Evolutionary conservation across 2,113 vertebrate species (phyloP).

Genomic region (Platycercus adscitus): DNA sequence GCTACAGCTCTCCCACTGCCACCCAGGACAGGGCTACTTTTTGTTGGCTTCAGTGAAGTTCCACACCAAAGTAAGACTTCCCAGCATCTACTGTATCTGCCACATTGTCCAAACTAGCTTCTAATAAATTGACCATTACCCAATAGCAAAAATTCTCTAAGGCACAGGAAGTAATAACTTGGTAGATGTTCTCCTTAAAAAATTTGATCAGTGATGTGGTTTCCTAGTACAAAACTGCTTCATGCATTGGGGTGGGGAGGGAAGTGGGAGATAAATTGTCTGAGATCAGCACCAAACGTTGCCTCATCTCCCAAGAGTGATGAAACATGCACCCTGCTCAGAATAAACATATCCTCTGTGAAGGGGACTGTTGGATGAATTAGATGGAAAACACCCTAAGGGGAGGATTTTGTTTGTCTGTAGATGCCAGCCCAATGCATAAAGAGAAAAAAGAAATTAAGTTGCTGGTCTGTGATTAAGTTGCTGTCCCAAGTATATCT

Average conservation of each 20-base stretch:
- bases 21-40: neutral
- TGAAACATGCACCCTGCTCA: slow-evolving; percentile 52
- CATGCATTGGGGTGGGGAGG: neutral
- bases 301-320: slow-evolving; percentile 51
- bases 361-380: neutral
- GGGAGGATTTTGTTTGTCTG: neutral
- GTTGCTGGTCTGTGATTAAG: neutral
- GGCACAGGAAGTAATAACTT: neutral
- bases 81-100: neutral
- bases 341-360: slow-evolving; percentile 20
- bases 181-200: neutral
- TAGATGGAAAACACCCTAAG: neutral
- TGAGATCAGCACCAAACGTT: slow-evolving; percentile 63
- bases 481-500: neutral
- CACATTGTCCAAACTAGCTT: neutral
- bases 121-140: neutral
- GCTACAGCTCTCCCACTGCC: neutral
- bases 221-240: slow-evolving; percentile 42
- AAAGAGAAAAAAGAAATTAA: slow-evolving; percentile 13
- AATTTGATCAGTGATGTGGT: slow-evolving; percentile 53
- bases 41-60: neutral
- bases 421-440: neutral
- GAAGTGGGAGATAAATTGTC: neutral
- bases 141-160: neutral
- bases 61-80: neutral